Evolutionary conservation across 2,113 vertebrate genomes (phyloP), one percentile per base, ranked within the genome.

Genomic region (Eira barbara): DNA sequence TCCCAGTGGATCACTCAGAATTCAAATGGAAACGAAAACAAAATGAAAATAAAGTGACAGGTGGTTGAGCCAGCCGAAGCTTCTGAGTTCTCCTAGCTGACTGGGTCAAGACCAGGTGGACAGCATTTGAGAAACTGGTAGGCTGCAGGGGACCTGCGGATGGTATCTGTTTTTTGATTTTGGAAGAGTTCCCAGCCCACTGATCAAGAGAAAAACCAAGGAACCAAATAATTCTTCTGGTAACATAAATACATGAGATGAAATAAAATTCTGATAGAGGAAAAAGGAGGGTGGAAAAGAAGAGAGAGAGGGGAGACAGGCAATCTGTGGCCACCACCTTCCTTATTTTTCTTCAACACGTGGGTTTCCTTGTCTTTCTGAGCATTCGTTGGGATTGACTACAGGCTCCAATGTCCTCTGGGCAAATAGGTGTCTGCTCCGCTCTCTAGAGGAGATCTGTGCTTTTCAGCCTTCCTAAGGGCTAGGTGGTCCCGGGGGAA

Each of bases 141-240:
- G 71, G 71, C 55, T 25, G 14, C 67, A 83, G 84, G 93, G 82
- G 96, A 94, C 59, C 93, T 73, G 88, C 78, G 79, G 71, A 91
- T 94, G 29, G 45, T 71, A 67, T 67, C 82, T 65, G 63, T 52
- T 95, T 95, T 93, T 93, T 89, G 59, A 82, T 95, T 92, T 92
- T 83, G 92, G 81, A 91, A 96, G 94, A 84, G 42, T 96, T 82
- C 52, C 93, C 59, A 97, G 89, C 34, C 83, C 93, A 97, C 95
- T 97, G 76, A 82, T 80, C 55, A 97, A 84, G 93, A 98, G 55
- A 98, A 78, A 95, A 92, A 98, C 95, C 71, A 98, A 98, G 84
- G 69, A 94, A 97, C 92, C 67, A 97, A 93, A 67, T 45, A 57
- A 85, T 93, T 98, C 94, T 90, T 97, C 91, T 93, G 89, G 95